These are phyloP conservation scores for Lasiurus borealis DNA, from an alignment of 2,113 vertebrate species.

Conservation along the genomic window DNA sequence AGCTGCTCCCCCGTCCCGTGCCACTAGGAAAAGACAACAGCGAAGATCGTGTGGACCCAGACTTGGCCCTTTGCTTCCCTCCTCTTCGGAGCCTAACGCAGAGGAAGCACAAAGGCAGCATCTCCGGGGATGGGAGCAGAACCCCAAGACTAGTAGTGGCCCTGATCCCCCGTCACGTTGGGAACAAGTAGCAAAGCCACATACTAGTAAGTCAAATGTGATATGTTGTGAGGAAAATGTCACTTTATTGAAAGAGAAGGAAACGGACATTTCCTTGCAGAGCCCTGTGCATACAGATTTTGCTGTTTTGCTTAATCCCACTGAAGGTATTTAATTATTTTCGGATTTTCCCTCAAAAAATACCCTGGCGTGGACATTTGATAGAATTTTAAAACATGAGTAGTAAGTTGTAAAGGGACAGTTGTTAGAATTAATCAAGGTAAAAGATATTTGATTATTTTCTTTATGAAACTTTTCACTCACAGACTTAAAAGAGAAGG, in stretches of 20 bases:
- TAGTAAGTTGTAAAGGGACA: constrained; percentile 52
- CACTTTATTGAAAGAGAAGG: constrained; percentile 40
- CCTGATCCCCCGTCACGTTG: background rate
- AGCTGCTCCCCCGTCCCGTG: background rate
- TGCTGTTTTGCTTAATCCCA: constrained; percentile 68
- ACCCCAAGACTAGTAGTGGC: background rate
- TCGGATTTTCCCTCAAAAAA: constrained; percentile 73
- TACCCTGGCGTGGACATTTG: constrained; percentile 74
- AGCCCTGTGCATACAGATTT: constrained; percentile 9
- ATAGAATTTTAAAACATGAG: constrained; percentile 10
- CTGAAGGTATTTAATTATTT: constrained; percentile 76
- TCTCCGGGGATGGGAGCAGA: background rate
- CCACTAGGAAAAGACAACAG: constrained; percentile 63
- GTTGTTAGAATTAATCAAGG: constrained; percentile 24
- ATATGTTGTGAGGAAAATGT: background rate
- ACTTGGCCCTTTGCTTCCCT: background rate
- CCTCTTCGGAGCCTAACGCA: background rate
- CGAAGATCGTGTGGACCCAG: constrained; percentile 16
- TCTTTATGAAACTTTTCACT: background rate
- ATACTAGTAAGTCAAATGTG: background rate
- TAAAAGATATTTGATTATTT: constrained; percentile 30
- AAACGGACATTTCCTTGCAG: constrained; percentile 21
- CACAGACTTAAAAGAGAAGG: constrained; percentile 36
- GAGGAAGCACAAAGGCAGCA: constrained; percentile 43
- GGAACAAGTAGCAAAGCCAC: constrained; percentile 4